Percentiles rank a stretch among this genome's conserved stretches.
phyloP scores from a whole-genome alignment of 2,113 vertebrate genomes.

The Chamaea fasciata region DNA sequence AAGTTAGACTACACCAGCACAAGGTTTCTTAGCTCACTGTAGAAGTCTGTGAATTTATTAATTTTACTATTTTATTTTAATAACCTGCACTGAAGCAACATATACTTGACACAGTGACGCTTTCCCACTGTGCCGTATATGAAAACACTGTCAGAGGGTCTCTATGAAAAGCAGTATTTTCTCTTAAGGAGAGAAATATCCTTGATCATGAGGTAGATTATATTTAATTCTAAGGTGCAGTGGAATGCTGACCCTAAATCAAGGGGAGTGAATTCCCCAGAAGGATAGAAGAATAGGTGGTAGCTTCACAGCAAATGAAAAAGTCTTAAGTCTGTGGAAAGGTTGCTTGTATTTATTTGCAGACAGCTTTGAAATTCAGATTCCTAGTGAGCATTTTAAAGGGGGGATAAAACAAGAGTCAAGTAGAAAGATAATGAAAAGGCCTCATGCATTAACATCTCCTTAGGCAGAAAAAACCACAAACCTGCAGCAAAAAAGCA shows the following conservation, averaged over 20 bases:
- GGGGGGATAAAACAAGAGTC: background rate
- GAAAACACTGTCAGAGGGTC: background rate
- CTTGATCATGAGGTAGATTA: background rate
- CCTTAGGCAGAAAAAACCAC: background rate
- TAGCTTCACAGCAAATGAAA: background rate
- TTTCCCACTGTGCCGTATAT: fast-evolving
- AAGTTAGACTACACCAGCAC: background rate
- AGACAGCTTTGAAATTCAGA: background rate
- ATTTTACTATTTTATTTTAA: background rate
- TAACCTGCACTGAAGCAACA: background rate
- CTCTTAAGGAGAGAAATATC: background rate
- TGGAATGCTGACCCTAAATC: background rate
- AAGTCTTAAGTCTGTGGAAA: background rate
- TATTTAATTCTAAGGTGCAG: background rate
- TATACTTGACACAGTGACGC: background rate
- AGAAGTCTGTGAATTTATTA: background rate
- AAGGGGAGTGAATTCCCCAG: background rate
- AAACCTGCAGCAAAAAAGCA: background rate
- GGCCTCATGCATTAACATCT: background rate
- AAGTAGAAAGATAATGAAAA: background rate
- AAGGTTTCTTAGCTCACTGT: background rate
- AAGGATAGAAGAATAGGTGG: background rate
- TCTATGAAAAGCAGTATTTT: background rate
- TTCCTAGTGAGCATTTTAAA: background rate
- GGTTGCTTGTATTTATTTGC: background rate